Conservation (phyloP, 2,888 invertebrate species). For the Crematogaster levior region DNA sequence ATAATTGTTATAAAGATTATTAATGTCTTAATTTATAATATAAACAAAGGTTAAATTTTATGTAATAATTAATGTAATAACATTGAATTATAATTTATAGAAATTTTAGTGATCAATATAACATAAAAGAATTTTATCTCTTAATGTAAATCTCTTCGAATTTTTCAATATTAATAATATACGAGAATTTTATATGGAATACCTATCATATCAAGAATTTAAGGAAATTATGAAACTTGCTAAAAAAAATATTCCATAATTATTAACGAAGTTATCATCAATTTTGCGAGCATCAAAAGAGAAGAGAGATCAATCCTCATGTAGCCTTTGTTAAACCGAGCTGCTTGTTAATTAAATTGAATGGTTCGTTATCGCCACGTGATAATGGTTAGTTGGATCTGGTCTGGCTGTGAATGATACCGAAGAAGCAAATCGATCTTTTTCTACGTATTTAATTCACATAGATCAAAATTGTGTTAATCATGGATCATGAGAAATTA, state of each 20-base stretch:
- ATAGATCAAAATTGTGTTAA: conserved; percentile 24
- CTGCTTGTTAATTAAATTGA: conserved; percentile 78
- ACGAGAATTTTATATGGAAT: no score
- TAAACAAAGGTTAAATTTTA: no score
- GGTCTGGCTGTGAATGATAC: background rate
- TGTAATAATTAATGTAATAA: no score
- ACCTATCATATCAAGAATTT: background rate
- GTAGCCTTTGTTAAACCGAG: conserved; percentile 53
- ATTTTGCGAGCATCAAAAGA: background rate
- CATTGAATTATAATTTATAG: no score
- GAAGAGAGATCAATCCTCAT: conserved; percentile 60
- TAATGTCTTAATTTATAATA: no score
- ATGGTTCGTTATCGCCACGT: conserved; percentile 76
- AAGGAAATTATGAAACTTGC: background rate
- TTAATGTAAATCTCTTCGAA: background rate
- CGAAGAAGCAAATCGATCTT: background rate
- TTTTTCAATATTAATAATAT: background rate
- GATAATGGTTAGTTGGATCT: conserved; percentile 55
- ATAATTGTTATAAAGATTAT: no score
- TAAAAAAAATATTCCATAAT: background rate
- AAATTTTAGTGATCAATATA: no score
- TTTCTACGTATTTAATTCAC: background rate
- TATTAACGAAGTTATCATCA: background rate
- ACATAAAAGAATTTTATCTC: background rate
- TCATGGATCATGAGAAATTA: conserved; percentile 49